phyloP scores from a whole-genome alignment of 2,888 invertebrate genomes.

The Synanthedon vespiformis region DNA sequence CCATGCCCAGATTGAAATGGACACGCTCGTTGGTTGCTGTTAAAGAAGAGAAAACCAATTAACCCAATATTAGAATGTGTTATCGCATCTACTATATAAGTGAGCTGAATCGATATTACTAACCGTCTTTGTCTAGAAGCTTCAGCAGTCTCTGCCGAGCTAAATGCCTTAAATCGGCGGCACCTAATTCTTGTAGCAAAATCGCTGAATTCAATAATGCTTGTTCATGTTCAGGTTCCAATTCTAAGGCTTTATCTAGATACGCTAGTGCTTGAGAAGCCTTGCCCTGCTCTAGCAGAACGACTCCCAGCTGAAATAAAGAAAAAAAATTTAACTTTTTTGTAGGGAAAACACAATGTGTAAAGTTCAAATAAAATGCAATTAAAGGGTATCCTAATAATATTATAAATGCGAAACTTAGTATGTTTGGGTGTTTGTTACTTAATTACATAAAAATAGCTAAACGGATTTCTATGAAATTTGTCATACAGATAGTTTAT shows the following conservation, averaged over 20 bases:
- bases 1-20: slow-evolving; percentile 95
- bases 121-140: slow-evolving; percentile 79
- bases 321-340: too few relatives aligned
- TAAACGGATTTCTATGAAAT: too few relatives aligned
- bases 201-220: slow-evolving; percentile 96
- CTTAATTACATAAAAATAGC: too few relatives aligned
- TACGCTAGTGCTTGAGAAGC: slow-evolving; percentile 91
- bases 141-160: slow-evolving; percentile 85
- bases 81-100: background rate
- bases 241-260: slow-evolving; percentile 91
- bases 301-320: slow-evolving; percentile 84
- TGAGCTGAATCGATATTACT: slow-evolving; percentile 9
- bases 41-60: slow-evolving; percentile 2
- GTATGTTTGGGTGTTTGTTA: too few relatives aligned
- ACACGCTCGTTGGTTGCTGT: slow-evolving; percentile 87
- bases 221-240: slow-evolving; percentile 95
- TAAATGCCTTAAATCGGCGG: slow-evolving; percentile 81
- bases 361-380: too few relatives aligned
- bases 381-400: too few relatives aligned
- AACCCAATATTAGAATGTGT: background rate
- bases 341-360: too few relatives aligned
- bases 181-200: slow-evolving; percentile 89
- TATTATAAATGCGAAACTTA: too few relatives aligned
- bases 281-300: slow-evolving; percentile 92
- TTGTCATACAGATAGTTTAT: too few relatives aligned